Conservation (phyloP, 2,113 vertebrate species). For the Otolemur garnettii region DNA sequence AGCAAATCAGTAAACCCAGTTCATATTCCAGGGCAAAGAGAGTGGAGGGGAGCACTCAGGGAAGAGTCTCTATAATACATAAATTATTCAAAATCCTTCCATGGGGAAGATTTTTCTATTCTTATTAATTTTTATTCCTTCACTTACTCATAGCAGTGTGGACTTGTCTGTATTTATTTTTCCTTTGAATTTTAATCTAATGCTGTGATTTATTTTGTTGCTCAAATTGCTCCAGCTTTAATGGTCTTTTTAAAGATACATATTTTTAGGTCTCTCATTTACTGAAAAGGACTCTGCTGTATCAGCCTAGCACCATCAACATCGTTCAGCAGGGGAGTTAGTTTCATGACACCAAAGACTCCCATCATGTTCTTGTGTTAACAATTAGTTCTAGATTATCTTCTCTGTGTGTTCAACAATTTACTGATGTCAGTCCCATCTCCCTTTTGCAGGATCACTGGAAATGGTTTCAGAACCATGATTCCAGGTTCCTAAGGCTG, state of each 20-base stretch:
- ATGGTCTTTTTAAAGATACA: neutral
- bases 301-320: neutral
- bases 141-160: neutral
- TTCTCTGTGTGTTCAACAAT: neutral
- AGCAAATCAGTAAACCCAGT: conserved; percentile 35
- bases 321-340: neutral
- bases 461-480: neutral
- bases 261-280: neutral
- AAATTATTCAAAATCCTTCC: neutral
- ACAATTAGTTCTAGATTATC: conserved; percentile 3
- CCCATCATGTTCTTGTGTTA: neutral
- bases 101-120: neutral
- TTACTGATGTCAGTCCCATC: neutral
- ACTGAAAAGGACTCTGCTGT: neutral
- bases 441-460: neutral
- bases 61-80: neutral
- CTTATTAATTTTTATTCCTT: neutral
- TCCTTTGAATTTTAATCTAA: neutral
- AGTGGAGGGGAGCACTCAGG: neutral
- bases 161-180: neutral
- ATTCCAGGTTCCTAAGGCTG: neutral
- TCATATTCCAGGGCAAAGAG: neutral
- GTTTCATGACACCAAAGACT: neutral
- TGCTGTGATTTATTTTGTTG: conserved; percentile 34
- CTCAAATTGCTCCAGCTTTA: neutral